A percentile compares a stretch with the other conserved stretches of the same genome.
Conservation (phyloP, 2,888 invertebrate species). For the Caenorhabditis macrosperma region DNA sequence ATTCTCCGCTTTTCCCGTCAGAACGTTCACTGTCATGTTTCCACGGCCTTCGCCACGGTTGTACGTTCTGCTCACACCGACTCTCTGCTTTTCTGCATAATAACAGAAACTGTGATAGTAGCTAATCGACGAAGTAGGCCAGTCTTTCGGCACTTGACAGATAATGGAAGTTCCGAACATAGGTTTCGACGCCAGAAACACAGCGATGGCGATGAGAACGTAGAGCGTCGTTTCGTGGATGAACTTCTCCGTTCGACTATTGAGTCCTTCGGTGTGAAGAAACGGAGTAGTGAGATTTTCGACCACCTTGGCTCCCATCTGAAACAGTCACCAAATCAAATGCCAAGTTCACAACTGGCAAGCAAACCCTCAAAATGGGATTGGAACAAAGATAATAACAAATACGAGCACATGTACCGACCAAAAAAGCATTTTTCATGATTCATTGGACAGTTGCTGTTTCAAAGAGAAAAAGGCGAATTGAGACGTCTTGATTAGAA, state of each 20-base stretch:
- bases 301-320: slow-evolving; percentile 14
- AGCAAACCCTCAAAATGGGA: no score
- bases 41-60: neutral
- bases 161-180: slow-evolving; percentile 35
- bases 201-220: slow-evolving; percentile 9
- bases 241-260: slow-evolving; percentile 8
- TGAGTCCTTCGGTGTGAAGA: slow-evolving; percentile 3
- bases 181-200: slow-evolving; percentile 20
- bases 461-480: no score
- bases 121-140: slow-evolving; percentile 22
- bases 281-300: slow-evolving; percentile 4
- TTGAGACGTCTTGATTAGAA: no score
- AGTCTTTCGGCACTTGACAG: slow-evolving; percentile 37
- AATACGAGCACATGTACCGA: no score
- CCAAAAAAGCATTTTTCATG: no score
- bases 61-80: neutral
- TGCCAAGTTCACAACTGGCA: no score
- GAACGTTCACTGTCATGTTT: neutral
- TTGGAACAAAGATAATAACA: no score
- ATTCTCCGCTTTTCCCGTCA: slow-evolving; percentile 19
- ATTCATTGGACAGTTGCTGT: no score
- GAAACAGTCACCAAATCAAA: neutral
- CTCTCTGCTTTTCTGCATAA: slow-evolving; percentile 18
- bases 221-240: slow-evolving; percentile 13
- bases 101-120: slow-evolving; percentile 55